Evolutionary conservation across 2,888 invertebrate genomes (phyloP), one percentile per base, ranked within the genome.

Genomic region (Sepioteuthis lessoniana): DNA sequence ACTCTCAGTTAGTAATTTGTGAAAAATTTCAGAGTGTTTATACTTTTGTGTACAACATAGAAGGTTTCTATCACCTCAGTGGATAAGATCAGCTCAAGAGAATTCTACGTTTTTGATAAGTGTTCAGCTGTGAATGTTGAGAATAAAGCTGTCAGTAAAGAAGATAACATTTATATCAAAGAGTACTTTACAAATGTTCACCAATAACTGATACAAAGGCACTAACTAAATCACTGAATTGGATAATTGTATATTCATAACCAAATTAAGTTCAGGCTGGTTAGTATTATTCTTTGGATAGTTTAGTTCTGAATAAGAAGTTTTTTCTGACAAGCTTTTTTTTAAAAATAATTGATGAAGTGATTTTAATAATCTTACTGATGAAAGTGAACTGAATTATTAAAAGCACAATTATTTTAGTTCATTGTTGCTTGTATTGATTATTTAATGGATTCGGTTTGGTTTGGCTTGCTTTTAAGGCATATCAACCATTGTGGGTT

Each of bases 21-120:
- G 76, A 76, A n/a, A 76, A 76, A 76, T n/a, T 35, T 3, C 76
- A n/a, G 76, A 76, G n/a, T 76, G 76, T 76, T 76, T 76, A 76
- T n/a, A 76, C 76, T 76, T 76, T 76, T 76, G 76, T 76, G 76
- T 76, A n/a, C 76, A 76, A n/a, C 76, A 76, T 76, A n/a, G n/a
- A 76, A 76, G 76, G 76, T 35, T 76, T 76, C 76, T 76, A 76
- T 76, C 76, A 35, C 16, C n/a, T 0, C n/a, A 76, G n/a, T 76
- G n/a, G 76, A 76, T 76, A n/a, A n/a, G 76, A 76, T 76, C 35
- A 76, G 19, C 25, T n/a, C n/a, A 35, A n/a, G 76, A 76, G 76
- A 76, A 13, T n/a, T n/a, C 10, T 13, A n/a, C 16, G 16, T 35
- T 76, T 76, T 76, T 4, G 10, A 35, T n/a, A 10, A n/a, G 19